phyloP scores from a whole-genome alignment of 2,888 invertebrate species.

The Azorinus chamasolen region DNA sequence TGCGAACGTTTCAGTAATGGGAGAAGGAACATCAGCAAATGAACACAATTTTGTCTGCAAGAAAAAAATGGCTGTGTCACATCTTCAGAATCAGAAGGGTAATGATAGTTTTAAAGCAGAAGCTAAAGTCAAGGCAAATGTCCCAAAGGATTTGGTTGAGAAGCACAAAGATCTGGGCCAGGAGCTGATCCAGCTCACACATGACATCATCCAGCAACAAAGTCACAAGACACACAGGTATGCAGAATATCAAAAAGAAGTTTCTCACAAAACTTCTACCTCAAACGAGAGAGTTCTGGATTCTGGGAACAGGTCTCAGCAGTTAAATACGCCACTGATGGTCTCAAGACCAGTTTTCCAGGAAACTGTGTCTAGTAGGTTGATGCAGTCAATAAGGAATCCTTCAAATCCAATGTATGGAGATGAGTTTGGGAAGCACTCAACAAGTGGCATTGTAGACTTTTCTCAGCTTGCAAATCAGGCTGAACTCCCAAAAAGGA shows the following conservation, averaged over 20 bases:
- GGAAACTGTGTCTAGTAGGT: slow-evolving; percentile 35
- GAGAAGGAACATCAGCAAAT: background rate
- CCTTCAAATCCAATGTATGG: slow-evolving; percentile 31
- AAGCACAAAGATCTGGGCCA: slow-evolving; percentile 52
- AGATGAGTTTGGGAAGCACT: slow-evolving; percentile 54
- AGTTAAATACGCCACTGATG: slow-evolving; percentile 2
- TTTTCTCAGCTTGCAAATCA: slow-evolving; percentile 55
- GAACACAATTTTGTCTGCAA: slow-evolving; percentile 36
- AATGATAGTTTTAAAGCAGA: background rate
- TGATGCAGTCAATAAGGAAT: slow-evolving; percentile 37
- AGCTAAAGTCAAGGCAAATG: background rate
- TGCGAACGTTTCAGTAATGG: background rate
- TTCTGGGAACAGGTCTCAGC: slow-evolving; percentile 6
- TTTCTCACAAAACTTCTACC: slow-evolving; percentile 23
- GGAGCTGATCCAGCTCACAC: slow-evolving; percentile 57
- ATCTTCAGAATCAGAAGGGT: background rate
- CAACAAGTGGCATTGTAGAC: slow-evolving; percentile 33
- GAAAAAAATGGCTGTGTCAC: slow-evolving; percentile 36
- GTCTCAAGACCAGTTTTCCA: slow-evolving; percentile 22
- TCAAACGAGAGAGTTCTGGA: background rate
- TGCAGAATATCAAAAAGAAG: slow-evolving; percentile 15
- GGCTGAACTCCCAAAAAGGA: slow-evolving; percentile 17
- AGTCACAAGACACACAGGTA: slow-evolving; percentile 29
- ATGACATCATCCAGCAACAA: slow-evolving; percentile 55
- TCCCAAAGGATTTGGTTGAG: slow-evolving; percentile 32